Percentiles rank a stretch among this genome's conserved stretches.
Conservation (phyloP, 2,797 vertebrate species). For the Thunnus albacares region DNA sequence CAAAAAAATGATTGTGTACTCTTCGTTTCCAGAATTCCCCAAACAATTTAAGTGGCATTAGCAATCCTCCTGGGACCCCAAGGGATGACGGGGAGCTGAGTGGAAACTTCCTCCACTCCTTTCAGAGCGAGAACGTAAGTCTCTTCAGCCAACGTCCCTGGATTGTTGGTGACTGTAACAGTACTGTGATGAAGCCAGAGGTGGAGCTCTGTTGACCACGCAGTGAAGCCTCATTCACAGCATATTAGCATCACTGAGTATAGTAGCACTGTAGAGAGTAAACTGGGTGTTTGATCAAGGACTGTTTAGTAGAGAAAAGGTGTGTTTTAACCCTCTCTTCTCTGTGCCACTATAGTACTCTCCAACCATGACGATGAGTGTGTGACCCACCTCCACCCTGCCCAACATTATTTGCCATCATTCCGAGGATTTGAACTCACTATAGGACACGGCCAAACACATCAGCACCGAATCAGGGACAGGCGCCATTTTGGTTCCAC, state of each 20-base stretch:
- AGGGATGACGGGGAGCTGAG: slow-evolving; percentile 97
- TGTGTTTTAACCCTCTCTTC: slow-evolving; percentile 50
- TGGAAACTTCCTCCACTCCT: slow-evolving; percentile 99
- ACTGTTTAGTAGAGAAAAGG: background rate
- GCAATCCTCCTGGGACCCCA: slow-evolving; percentile 98
- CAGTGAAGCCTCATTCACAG: slow-evolving; percentile 26
- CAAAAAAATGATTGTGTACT: background rate
- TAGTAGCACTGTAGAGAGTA: background rate
- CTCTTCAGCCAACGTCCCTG: slow-evolving; percentile 5
- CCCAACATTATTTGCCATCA: slow-evolving; percentile 88
- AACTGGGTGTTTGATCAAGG: slow-evolving; percentile 7
- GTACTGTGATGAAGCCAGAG: slow-evolving; percentile 27
- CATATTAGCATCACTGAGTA: slow-evolving; percentile 30
- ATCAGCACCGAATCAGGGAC: slow-evolving; percentile 91
- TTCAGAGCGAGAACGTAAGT: slow-evolving; percentile 99
- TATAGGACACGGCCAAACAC: slow-evolving; percentile 87
- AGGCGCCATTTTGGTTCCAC: slow-evolving; percentile 92
- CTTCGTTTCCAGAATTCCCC: slow-evolving; percentile 93
- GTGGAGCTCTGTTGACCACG: slow-evolving; percentile 21
- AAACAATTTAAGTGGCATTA: slow-evolving; percentile 99
- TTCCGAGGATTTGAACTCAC: slow-evolving; percentile 87
- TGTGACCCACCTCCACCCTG: slow-evolving; percentile 87
- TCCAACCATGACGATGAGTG: slow-evolving; percentile 99
- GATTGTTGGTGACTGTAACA: slow-evolving; percentile 9
- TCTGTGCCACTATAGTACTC: slow-evolving; percentile 90